These are phyloP conservation scores for Aldrovandia affinis DNA, from an alignment of 2,797 vertebrate genomes.

Conservation along the genomic window DNA sequence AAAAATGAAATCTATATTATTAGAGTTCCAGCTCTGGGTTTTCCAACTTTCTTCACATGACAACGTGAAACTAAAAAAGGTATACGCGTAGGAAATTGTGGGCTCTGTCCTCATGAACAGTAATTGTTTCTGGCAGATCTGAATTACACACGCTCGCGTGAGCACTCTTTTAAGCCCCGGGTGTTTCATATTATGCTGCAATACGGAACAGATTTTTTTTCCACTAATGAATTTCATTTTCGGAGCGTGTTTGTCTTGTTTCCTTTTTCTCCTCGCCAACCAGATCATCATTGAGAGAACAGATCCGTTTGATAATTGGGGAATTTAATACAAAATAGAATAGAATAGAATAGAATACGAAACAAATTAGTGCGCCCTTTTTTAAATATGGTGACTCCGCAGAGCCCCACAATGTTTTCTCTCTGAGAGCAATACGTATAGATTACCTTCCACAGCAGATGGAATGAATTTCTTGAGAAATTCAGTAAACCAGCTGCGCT, in stretches of 20 bases:
- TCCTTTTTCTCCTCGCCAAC: neutral
- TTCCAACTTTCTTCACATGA: neutral
- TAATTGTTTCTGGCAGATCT: neutral
- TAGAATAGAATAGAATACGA: neutral
- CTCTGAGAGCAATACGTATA: neutral
- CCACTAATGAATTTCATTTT: slow-evolving; percentile 33
- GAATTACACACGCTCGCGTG: slow-evolving; percentile 9
- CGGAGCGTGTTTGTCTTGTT: neutral
- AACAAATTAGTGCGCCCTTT: neutral
- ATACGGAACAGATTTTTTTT: slow-evolving; percentile 4
- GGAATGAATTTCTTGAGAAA: neutral
- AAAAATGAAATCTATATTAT: neutral
- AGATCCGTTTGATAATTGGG: slow-evolving; percentile 21
- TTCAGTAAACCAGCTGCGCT: slow-evolving; percentile 9
- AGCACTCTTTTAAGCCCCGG: neutral
- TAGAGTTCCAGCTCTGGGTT: neutral
- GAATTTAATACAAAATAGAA: neutral
- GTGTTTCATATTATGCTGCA: neutral
- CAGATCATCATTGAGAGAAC: slow-evolving; percentile 13
- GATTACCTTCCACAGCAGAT: neutral
- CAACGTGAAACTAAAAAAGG: neutral
- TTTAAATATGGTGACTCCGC: neutral
- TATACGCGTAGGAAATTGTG: neutral
- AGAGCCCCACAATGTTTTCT: neutral
- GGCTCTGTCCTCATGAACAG: neutral